Conservation (phyloP, 2,113 vertebrate species). For the Cervus canadensis region DNA sequence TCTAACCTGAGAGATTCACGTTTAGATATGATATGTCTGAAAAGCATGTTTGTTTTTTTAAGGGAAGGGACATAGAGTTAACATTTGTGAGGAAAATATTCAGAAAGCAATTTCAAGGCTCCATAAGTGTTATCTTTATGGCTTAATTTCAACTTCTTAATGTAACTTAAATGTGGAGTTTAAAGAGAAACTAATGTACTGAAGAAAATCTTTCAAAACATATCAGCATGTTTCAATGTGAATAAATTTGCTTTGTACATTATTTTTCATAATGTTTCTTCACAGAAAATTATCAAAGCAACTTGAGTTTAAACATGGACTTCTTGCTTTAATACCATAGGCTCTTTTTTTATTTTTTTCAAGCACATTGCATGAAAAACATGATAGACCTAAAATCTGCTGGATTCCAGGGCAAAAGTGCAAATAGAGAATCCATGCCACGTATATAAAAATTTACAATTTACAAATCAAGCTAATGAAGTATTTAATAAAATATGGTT, state of each 20-base stretch:
- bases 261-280: slow-evolving; percentile 60
- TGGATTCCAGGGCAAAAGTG: not conserved
- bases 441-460: not conserved
- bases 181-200: slow-evolving; percentile 68
- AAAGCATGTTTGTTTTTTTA: not conserved
- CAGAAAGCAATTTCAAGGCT: slow-evolving; percentile 61
- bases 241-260: slow-evolving; percentile 47
- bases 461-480: not conserved
- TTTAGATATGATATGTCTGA: not conserved
- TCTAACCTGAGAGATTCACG: not conserved
- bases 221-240: slow-evolving; percentile 57
- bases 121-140: slow-evolving; percentile 60
- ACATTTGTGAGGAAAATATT: slow-evolving; percentile 33
- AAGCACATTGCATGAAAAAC: slow-evolving; percentile 37
- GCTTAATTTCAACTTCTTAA: slow-evolving; percentile 74
- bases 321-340: not conserved
- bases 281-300: slow-evolving; percentile 37
- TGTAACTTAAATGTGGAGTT: slow-evolving; percentile 75
- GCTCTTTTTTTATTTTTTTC: not conserved
- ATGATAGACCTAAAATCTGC: not conserved
- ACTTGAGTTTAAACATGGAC: slow-evolving; percentile 30
- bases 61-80: not conserved
- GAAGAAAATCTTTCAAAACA: slow-evolving; percentile 70
- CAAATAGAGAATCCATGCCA: not conserved
- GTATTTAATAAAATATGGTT: not conserved